Percentiles rank a stretch among this genome's conserved stretches.
phyloP scores from a whole-genome alignment of 2,113 vertebrate species.

The Sminthopsis crassicaudata region DNA sequence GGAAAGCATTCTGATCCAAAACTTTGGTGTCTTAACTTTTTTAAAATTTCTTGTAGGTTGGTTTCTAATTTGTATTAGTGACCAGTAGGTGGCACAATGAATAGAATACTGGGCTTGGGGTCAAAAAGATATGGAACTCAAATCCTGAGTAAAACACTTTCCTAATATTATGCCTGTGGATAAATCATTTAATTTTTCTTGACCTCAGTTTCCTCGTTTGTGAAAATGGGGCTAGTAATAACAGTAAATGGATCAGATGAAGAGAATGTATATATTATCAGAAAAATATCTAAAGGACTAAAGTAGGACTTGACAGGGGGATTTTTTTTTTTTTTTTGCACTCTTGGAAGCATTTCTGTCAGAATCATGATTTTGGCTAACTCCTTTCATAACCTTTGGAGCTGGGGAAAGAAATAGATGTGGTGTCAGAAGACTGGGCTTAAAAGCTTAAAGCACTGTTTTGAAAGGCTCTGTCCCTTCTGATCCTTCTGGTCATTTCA shows the following conservation, averaged over 20 bases:
- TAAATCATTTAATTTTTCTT: background rate
- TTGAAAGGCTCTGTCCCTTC: background rate
- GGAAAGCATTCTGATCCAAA: background rate
- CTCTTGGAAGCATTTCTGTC: background rate
- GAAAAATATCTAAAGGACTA: background rate
- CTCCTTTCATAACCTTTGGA: background rate
- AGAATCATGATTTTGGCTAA: background rate
- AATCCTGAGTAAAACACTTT: background rate
- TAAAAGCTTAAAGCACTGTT: background rate
- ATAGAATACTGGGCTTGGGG: background rate
- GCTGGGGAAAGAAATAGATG: background rate
- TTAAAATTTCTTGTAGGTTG: background rate
- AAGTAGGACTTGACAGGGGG: background rate
- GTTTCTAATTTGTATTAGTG: background rate
- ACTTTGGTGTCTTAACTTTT: background rate
- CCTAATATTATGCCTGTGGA: background rate
- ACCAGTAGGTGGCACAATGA: background rate
- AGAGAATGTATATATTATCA: background rate
- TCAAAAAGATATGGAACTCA: background rate
- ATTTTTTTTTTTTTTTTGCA: background rate
- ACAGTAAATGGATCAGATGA: background rate
- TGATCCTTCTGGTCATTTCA: background rate
- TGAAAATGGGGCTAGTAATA: background rate
- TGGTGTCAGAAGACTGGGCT: background rate
- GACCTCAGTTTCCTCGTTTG: slow-evolving; percentile 14